Conservation (phyloP, 1,140 invertebrate species). For the Heterodera carotae region DNA sequence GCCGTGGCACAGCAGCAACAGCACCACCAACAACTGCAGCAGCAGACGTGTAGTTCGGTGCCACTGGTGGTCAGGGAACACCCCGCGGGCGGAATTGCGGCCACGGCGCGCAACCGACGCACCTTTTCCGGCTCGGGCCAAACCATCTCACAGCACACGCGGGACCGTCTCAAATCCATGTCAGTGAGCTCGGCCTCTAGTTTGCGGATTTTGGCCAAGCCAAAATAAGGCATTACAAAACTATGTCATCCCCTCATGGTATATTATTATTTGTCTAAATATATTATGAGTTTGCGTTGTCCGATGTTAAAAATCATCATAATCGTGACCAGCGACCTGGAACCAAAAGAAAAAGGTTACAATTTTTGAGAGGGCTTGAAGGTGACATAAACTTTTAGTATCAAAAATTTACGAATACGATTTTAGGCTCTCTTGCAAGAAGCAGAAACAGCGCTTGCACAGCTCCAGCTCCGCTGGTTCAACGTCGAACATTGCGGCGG, state of each 20-base stretch:
- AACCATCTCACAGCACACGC: slow-evolving; percentile 54
- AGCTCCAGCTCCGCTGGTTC: slow-evolving; percentile 44
- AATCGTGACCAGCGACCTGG: too few species aligned
- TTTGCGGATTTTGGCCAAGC: neutral
- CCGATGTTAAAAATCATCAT: too few species aligned
- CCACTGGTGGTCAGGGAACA: slow-evolving; percentile 23
- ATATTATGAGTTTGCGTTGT: too few species aligned
- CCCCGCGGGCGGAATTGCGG: neutral
- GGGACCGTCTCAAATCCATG: slow-evolving; percentile 58
- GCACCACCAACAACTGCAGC: slow-evolving; percentile 27
- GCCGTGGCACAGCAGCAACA: slow-evolving; percentile 9
- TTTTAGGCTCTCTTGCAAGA: slow-evolving; percentile 56
- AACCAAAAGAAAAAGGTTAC: too few species aligned
- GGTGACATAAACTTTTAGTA: too few species aligned
- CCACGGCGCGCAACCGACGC: slow-evolving; percentile 42
- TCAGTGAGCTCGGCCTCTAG: too few species aligned
- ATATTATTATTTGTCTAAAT: too few species aligned
- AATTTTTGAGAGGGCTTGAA: too few species aligned
- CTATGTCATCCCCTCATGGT: too few species aligned
- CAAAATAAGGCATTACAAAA: too few species aligned
- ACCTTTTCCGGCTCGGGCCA: slow-evolving; percentile 55
- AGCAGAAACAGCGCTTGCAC: slow-evolving; percentile 52
- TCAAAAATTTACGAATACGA: too few species aligned
- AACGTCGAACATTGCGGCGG: slow-evolving; percentile 39
- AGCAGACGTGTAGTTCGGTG: slow-evolving; percentile 25